Evolutionary conservation across 2,888 invertebrate species (phyloP), one percentile per base, ranked within the genome.

Genomic region (Geotrupes spiniger): DNA sequence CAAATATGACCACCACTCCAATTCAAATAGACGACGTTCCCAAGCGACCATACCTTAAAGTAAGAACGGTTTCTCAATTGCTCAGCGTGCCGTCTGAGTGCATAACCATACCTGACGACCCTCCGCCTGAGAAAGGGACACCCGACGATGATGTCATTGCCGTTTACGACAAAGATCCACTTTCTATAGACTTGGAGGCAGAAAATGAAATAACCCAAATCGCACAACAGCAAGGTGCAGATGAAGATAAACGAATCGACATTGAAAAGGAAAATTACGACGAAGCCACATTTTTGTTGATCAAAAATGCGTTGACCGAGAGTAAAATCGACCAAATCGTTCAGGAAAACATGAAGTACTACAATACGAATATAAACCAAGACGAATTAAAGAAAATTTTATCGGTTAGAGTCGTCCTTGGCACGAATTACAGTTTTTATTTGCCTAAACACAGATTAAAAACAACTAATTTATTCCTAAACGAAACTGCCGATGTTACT

Each of bases 101-200:
- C 44, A 69, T 69, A 25, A 68, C 66, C 1, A 68, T 69, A 40
- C 68, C 69, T 1, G 69, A 69, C 53, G 69, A 69, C 53, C 53
- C 55, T 39, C 49, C 52, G n/a, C 42, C 41, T 17, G 17, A 36
- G 12, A 12, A 28, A n/a, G 12, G n/a, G 15, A 10, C 12, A 4
- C 31, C 21, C 9, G n/a, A 12, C n/a, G 21, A 21, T 12, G 46
- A 46, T 39, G 39, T 26, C 27, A 41, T 46, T 5, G 36, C 41
- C 11, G 21, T 46, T 16, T 4, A 41, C 1, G 46, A 46, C 26
- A 41, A 36, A 15, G 46, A 41, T 41, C 46, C 46, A 1, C 16
- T 46, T 9, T 27, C 25, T 8, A 26, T 40, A 15, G 11, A 11
- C 17, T 26, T 40, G 14, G 36, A 12, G 6, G 15, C 40, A 10